Conservation (phyloP, 2,113 vertebrate genomes). For the Lynx canadensis region DNA sequence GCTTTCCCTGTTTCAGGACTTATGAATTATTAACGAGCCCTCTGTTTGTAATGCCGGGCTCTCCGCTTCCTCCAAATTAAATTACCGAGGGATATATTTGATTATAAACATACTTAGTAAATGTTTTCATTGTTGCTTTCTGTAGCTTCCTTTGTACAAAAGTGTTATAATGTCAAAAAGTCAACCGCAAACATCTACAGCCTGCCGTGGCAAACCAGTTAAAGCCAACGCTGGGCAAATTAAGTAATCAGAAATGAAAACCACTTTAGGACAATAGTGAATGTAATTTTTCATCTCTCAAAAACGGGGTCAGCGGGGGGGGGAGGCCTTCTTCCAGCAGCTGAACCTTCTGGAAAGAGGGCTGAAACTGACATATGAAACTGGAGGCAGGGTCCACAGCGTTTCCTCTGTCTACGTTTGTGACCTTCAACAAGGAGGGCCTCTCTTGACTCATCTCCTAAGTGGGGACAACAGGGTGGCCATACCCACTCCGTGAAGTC, state of each 20-base stretch:
- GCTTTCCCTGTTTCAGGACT: slow-evolving; percentile 2
- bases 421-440: too few relatives aligned
- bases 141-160: slow-evolving; percentile 79
- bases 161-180: slow-evolving; percentile 83
- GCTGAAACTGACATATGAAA: not conserved
- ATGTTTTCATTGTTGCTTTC: slow-evolving; percentile 82
- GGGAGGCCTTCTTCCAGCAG: not conserved
- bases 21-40: slow-evolving; percentile 79
- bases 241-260: slow-evolving; percentile 83
- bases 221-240: slow-evolving; percentile 77
- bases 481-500: fast-evolving
- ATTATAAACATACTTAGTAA: slow-evolving; percentile 84
- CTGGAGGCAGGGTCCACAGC: fast-evolving
- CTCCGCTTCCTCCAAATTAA: slow-evolving; percentile 80
- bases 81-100: slow-evolving; percentile 82
- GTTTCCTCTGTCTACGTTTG: fast-evolving
- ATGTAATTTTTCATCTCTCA: slow-evolving; percentile 70
- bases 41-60: slow-evolving; percentile 73
- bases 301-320: not conserved
- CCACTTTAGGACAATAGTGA: slow-evolving; percentile 73
- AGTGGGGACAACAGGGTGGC: not conserved
- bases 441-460: not conserved
- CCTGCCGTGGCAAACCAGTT: slow-evolving; percentile 78
- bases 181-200: slow-evolving; percentile 78
- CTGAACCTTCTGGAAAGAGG: not conserved